Conservation (phyloP, 1,140 invertebrate species). For the Pogonomyrmex barbatus region DNA sequence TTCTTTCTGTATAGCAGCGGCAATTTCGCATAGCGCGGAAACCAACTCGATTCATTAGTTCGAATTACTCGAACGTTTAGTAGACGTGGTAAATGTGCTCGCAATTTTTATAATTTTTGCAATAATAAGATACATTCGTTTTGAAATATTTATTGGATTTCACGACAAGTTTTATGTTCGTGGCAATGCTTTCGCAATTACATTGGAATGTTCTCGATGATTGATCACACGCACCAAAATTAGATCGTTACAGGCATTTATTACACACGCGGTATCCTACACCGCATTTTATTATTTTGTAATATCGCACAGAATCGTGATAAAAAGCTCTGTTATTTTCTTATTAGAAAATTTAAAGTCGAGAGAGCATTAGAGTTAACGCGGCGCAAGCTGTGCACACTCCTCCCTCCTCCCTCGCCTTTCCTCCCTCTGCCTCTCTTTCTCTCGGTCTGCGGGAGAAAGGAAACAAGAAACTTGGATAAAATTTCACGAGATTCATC, state of each 20-base stretch:
- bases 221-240: conserved; percentile 41
- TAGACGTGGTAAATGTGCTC: background rate
- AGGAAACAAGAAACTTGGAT: conserved; percentile 17
- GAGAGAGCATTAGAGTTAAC: conserved; percentile 25
- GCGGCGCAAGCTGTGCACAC: background rate
- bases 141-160: background rate
- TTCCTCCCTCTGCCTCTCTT: background rate
- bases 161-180: background rate
- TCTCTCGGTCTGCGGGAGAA: background rate
- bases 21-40: background rate
- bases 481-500: conserved; percentile 29
- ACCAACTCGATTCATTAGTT: conserved; percentile 39
- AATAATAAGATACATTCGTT: background rate
- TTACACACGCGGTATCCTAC: background rate
- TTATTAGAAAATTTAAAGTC: conserved; percentile 62
- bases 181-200: background rate
- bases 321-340: conserved; percentile 4
- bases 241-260: conserved; percentile 42
- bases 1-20: background rate
- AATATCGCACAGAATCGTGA: conserved; percentile 13
- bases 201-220: background rate
- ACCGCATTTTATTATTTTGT: conserved; percentile 23
- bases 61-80: conserved; percentile 23
- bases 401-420: no score
- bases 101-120: background rate